Base-by-base conservation (phyloP, 2,113 vertebrate species). In the Passerina amoena region DNA sequence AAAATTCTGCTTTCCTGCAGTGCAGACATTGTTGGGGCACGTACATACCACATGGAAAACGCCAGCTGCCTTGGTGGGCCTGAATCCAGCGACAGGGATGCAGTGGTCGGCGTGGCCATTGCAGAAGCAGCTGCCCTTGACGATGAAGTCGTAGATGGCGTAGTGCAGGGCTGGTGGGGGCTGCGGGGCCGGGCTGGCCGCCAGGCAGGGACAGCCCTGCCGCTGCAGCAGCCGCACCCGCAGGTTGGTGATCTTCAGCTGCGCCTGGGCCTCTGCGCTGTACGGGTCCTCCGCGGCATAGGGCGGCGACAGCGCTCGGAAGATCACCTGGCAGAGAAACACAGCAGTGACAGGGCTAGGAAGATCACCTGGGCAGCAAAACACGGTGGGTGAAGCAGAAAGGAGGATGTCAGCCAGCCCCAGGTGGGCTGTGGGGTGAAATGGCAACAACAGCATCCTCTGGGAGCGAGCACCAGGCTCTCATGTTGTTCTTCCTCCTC, bases 71-170 rank as follows among this genome's bases (percentile, higher is more conserved):
- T 97, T 98, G 90, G 97, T 15, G 1, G 98, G 98, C 88, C 94
- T 98, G 98, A 99, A 99, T 13, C 98, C 98, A 1, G 97, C 64
- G 1, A 98, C 97, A 0, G 99, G 98, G 11, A 98, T 38, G 25
- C 99, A 99, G 68, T 98, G 99, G 94, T 99, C 99, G 0, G 99
- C 99, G 1, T 99, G 99, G 82, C 99, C 99, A 0, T 99, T 99
- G 90, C 99, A 99, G 97, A 99, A 99, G 97, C 99, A 99, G 98
- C 99, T 99, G 87, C 99, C 99, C 96, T 99, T 99, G 90, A 99
- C 98, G 9, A 99, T 99, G 95, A 99, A 98, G 97, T 99, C 99
- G 3, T 99, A 99, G 97, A 99, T 76, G 23, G 99, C 99, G 0
- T 99, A 99, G 97, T 99, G 98, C 24, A 92, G 98, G 23, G 97